Base-by-base conservation (phyloP, 1,140 invertebrate genomes). In the Drosophila lacertosa region DNA sequence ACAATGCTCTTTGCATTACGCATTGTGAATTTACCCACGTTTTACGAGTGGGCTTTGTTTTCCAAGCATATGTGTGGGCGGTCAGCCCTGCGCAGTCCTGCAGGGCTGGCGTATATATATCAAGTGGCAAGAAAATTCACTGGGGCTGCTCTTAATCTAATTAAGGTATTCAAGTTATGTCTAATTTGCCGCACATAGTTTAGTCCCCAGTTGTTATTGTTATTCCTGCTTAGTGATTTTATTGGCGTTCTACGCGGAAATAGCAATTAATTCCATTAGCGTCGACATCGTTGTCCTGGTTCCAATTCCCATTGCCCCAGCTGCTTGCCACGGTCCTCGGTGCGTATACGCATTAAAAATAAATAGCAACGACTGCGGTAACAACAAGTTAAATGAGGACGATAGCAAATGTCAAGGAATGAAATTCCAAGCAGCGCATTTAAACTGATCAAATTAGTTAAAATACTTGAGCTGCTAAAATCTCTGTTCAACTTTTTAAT, bases 181-280 rank as follows among this genome's bases (percentile, higher is more conserved):
- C 59, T 77, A 79, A 74, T 82, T 83, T 79, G 65, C 73, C 77
- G 40, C 59, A 71, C 77, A 71, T 67, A 66, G 70, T 26, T 33
- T 59, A 20, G 18, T 29, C 26, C 10, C 2, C 9, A 10, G 13
- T 15, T 35, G 20, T 18, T 44, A 1, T 42, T 59, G n/a, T 33
- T 47, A 15, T 69, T 65, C 51, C 33, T 64, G 65, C 65, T 71
- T 78, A 64, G 57, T 60, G 71, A 79, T 75, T 83, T 83, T 83
- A 82, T 83, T 83, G 83, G 79, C 74, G 83, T 78, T 82, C 65
- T 71, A 74, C 65, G 69, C 74, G 74, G 57, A 84, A 69, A 65
- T 65, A 44, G 65, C 80, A 83, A 83, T 84, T 83, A 83, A 84
- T 84, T 84, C 75, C 80, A 79, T 79, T 84, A 75, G 65, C 67